A percentile compares a stretch with the other conserved stretches of the same genome.
Evolutionary conservation across 2,888 invertebrate genomes (phyloP).

Genomic region (Prosopocoilus inquinatus): DNA sequence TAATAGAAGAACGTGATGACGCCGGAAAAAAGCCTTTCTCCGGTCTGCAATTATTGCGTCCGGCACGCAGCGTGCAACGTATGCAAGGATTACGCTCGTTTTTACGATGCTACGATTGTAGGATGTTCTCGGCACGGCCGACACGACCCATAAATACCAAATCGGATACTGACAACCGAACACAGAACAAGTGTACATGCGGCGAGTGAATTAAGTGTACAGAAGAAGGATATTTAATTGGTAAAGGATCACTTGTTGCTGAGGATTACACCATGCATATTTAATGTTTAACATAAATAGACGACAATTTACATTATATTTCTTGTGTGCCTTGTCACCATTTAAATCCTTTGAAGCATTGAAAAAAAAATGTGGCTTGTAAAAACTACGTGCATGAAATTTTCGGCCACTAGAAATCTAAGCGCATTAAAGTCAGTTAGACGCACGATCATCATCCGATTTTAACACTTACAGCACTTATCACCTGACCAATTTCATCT

Average conservation of each 20-base stretch:
- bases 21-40: no score
- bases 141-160: conserved; percentile 27
- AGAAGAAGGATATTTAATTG: conserved; percentile 21
- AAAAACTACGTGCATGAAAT: no score
- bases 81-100: conserved; percentile 16
- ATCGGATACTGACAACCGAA: conserved; percentile 26
- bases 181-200: conserved; percentile 23
- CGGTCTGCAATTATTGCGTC: no score
- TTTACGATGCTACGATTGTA: conserved; percentile 26
- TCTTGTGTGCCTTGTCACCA: not conserved
- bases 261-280: conserved; percentile 20
- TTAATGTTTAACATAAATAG: conserved; percentile 21
- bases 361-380: no score
- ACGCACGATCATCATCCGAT: no score
- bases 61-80: not conserved
- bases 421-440: no score
- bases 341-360: no score
- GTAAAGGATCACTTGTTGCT: conserved; percentile 16
- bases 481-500: no score
- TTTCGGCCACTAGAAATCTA: no score
- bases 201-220: conserved; percentile 23
- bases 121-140: conserved; percentile 22
- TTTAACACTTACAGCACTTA: no score
- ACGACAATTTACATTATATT: conserved; percentile 14
- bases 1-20: no score